Base-by-base conservation (phyloP, 2,113 vertebrate genomes). In the Rhinichthys klamathensis region DNA sequence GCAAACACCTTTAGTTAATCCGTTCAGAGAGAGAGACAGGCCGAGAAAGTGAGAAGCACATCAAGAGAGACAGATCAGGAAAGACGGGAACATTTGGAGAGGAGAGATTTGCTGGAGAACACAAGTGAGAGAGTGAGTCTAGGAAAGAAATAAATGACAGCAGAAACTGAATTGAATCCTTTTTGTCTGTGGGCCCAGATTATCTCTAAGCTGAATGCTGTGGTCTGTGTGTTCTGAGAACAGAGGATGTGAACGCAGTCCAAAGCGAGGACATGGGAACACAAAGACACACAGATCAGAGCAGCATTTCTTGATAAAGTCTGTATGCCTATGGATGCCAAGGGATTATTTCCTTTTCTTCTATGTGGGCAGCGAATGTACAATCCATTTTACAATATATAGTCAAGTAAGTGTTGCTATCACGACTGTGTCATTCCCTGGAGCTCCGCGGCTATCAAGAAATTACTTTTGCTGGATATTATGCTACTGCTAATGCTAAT, bases 1-100 rank as follows among this genome's bases (percentile, higher is more conserved):
- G 92, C 90, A 92, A 93, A 91, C 93, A 93, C 93, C 92, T 94
- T 90, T 89, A 80, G 91, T 93, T 94, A 94, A 95, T 94, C 94
- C 89, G 82, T 91, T 94, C 91, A 85, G 79, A 85, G 51, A 82
- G 80, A 84, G 87, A 90, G 70, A 90, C 3, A 92, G 90, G 87
- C 79, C 88, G 41, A 86, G 87, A 89, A 85, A 27, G 83, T 76
- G 84, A 56, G 51, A 65, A 54, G 70, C 58, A 54, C 65, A 83
- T 25, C 44, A 69, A 82, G 60, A 49, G 69, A 73, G 27, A 85
- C 85, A 86, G 82, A 83, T 82, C 58, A 82, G 58, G 61, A 86
- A 67, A 87, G 44, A 87, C 61, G 89, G 49, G 82, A 51, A 70
- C 49, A 78, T 87, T 84, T 69, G 35, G 69, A 77, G 61, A 87